Evolutionary conservation across 2,113 vertebrate species (phyloP).

Genomic region (Thunnus maccoyii): DNA sequence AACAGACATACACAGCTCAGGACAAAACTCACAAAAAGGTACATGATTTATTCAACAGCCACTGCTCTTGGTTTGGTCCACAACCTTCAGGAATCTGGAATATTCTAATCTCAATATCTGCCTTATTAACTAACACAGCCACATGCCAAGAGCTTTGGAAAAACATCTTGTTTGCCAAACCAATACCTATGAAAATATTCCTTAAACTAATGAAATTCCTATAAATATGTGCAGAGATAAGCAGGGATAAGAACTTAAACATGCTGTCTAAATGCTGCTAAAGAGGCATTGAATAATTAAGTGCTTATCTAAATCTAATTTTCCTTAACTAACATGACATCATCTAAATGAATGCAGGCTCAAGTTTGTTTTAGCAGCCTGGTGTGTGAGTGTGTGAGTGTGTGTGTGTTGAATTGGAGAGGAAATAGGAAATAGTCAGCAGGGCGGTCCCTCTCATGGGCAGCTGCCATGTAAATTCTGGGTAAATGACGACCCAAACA

Average conservation of each 20-base stretch:
- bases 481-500: slow-evolving; percentile 52
- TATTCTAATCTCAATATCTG: slow-evolving; percentile 66
- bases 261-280: slow-evolving; percentile 6
- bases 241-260: slow-evolving; percentile 15
- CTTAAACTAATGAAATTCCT: slow-evolving; percentile 34
- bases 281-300: slow-evolving; percentile 34
- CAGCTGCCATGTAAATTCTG: slow-evolving; percentile 63
- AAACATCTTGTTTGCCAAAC: slow-evolving; percentile 63
- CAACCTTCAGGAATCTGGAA: slow-evolving; percentile 49
- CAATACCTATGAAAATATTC: slow-evolving; percentile 59
- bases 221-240: slow-evolving; percentile 38
- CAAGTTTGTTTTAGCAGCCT: slow-evolving; percentile 54
- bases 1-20: neutral
- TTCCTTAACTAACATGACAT: slow-evolving; percentile 11
- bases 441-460: slow-evolving; percentile 64
- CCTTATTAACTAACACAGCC: slow-evolving; percentile 41
- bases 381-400: slow-evolving; percentile 23
- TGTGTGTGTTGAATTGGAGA: slow-evolving; percentile 44
- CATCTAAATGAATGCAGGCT: slow-evolving; percentile 40
- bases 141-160: slow-evolving; percentile 48
- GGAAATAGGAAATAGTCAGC: slow-evolving; percentile 71
- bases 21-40: slow-evolving; percentile 21
- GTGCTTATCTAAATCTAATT: slow-evolving; percentile 31
- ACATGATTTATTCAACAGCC: slow-evolving; percentile 21
- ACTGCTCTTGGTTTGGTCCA: slow-evolving; percentile 29